Conservation (phyloP, 2,888 invertebrate genomes). For the Copidosoma aretas region DNA sequence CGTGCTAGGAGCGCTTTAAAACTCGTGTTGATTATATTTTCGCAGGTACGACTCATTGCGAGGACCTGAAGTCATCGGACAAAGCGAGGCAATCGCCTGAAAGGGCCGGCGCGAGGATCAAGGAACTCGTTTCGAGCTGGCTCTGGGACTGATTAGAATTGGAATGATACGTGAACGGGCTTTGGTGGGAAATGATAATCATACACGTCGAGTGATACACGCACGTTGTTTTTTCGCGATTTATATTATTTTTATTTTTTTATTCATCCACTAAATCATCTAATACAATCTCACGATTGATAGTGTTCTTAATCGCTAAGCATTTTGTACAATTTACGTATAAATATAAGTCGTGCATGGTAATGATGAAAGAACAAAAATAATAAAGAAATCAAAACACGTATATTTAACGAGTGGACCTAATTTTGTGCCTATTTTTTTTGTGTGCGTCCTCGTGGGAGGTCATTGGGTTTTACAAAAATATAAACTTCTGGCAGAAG, state of each 20-base stretch:
- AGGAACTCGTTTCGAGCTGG: constrained; percentile 46
- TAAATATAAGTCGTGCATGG: constrained; percentile 13
- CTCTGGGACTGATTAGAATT: background rate
- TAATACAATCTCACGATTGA: constrained; percentile 22
- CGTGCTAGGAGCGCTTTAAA: background rate
- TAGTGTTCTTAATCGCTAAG: constrained; percentile 30
- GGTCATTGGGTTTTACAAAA: too few relatives aligned
- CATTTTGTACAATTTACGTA: constrained; percentile 33
- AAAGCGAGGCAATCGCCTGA: constrained; percentile 30
- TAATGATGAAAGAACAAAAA: background rate
- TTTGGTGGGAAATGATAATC: constrained; percentile 24
- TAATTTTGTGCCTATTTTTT: too few relatives aligned
- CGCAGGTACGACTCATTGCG: constrained; percentile 51
- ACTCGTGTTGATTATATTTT: background rate
- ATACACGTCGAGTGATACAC: background rate
- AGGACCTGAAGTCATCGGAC: constrained; percentile 43
- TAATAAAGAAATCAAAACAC: too few relatives aligned
- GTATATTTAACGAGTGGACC: too few relatives aligned
- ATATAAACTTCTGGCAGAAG: too few relatives aligned
- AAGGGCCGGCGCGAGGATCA: constrained; percentile 45
- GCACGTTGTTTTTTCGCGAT: background rate
- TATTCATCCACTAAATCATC: background rate
- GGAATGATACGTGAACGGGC: constrained; percentile 20
- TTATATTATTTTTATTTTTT: background rate
- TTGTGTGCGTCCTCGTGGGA: too few relatives aligned